Conservation (phyloP, 2,888 invertebrate genomes). For the Drosophila subsilvestris region DNA sequence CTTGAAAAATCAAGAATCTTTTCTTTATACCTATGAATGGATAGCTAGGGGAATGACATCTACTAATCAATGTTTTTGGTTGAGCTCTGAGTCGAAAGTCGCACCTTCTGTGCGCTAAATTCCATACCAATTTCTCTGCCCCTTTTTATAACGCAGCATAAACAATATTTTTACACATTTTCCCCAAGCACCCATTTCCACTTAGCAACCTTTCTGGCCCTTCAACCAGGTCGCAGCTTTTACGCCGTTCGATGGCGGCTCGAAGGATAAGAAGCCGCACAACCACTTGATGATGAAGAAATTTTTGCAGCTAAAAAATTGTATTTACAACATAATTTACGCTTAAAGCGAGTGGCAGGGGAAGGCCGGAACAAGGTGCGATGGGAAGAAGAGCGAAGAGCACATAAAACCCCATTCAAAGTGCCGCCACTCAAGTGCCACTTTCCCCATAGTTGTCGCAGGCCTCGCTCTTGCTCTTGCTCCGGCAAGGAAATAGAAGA, state of each 20-base stretch:
- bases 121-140: background rate
- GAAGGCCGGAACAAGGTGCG: background rate
- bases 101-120: background rate
- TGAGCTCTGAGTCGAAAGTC: background rate
- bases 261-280: conserved; percentile 10
- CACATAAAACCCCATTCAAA: conserved; percentile 57
- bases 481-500: conserved; percentile 31
- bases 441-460: conserved; percentile 50
- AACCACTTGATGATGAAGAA: conserved; percentile 73
- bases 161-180: conserved; percentile 41
- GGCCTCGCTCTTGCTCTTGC: conserved; percentile 6
- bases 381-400: conserved; percentile 11
- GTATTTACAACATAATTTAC: conserved; percentile 78
- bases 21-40: no score
- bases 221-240: conserved; percentile 19
- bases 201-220: conserved; percentile 68
- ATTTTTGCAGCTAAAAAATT: conserved; percentile 72
- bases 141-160: conserved; percentile 1
- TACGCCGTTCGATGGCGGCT: conserved; percentile 38
- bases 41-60: no score
- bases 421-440: conserved; percentile 70
- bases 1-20: no score
- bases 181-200: conserved; percentile 66
- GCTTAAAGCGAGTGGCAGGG: conserved; percentile 45
- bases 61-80: no score